Base-by-base conservation (phyloP, 2,797 vertebrate species). In the Acrossocheilus wenchowensis region DNA sequence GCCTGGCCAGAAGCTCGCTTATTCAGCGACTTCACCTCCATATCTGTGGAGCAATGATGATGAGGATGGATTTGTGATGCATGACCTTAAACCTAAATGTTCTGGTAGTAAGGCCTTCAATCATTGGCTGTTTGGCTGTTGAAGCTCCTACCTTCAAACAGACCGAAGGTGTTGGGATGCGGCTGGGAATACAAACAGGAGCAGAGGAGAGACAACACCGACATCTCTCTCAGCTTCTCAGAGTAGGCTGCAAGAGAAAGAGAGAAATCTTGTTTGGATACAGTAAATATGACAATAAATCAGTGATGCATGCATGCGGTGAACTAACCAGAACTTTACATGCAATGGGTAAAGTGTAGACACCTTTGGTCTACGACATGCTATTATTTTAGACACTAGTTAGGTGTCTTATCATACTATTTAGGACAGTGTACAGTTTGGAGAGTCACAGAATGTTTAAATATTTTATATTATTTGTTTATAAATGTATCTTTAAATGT, bases 161-260 rank as follows among this genome's bases (percentile, higher is more conserved):
- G 95, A 88, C 95, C 95, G 88, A 97, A 93, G 91, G 94, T 96
- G 82, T 96, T 97, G 85, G 95, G 95, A 84, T 96, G 96, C 6
- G 97, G 96, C 90, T 97, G 96, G 48, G 96, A 93, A 93, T 97
- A 96, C 92, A 98, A 96, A 92, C 97, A 98, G 90, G 97, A 97
- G 78, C 97, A 98, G 92, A 98, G 96, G 90, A 98, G n/a, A n/a
- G 97, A 97, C 89, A 98, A 92, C 93, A 98, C 94, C 9, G 97
- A 97, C 88, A 98, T 94, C 92, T 98, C 97, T 95, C 97, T 97
- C 94, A 98, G 96, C 94, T 98, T 98, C 92, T 97, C 97, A 90
- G 96, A 96, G 95, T 97, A 98, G 81, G 96, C 97, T 98, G 95
- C 14, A 92, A 93, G 34, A 92, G 52, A 0, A 50, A 90, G 52